Base-by-base conservation (phyloP, 2,797 vertebrate species). In the Setipinna tenuifilis region DNA sequence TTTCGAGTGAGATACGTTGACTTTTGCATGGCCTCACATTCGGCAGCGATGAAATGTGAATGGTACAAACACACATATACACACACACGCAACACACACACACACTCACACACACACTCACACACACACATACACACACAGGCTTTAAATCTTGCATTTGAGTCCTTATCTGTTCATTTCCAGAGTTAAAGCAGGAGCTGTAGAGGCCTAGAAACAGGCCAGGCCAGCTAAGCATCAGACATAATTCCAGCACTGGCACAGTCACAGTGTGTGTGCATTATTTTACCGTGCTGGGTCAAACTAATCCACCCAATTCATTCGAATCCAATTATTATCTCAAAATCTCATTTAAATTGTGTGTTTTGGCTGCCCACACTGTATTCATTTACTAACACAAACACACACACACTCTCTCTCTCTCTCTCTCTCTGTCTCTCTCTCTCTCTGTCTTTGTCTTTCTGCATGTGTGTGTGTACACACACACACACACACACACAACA, bases 271-370 rank as follows among this genome's bases (percentile, higher is more conserved):
- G 16, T 75, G 6, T 17, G 68, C 31, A 41, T 68, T 81, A 28
- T 54, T 84, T 84, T 85, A 71, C 85, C 84, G 44, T 25, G 25
- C 21, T 62, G 54, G 21, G 28, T 50, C 12, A 21, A 54, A 78
- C 14, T 46, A 16, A 54, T 68, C 82, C 86, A 86, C 46, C 81
- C 54, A 62, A 25, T 82, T 83, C 80, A 68, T 62, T 46, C 11
- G 23, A 35, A 46, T 61, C n/a, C 78, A 62, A 85, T 62, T 84
- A 82, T 85, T 83, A 84, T 85, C 81, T 57, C 50, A 81, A 81
- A 84, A 85, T 85, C 19, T 54, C 21, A 65, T 35, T 62, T 84
- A 80, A 46, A 75, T 75, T 75, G 68, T 75, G 68, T 75, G 25
- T 75, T 75, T 75, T 75, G 68, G 68, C 68, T 35, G 68, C 25